Evolutionary conservation across 23 tunicate species (phyloP), one percentile per base, ranked within the genome.

Genomic region (Clavelina lepadiformis): DNA sequence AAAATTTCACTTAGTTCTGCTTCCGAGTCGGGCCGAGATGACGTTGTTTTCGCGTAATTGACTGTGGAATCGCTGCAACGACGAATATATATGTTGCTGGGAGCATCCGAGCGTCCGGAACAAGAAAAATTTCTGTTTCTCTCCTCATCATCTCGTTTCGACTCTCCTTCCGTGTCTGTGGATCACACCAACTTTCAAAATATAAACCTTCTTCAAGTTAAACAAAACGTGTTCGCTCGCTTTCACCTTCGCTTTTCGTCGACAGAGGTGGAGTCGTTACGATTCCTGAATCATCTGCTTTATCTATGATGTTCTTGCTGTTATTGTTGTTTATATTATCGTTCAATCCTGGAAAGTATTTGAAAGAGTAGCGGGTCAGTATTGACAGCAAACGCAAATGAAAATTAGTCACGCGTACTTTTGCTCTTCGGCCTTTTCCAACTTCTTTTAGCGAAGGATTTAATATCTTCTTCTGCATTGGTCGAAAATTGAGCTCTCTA

Each of bases 261-360:
- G 81, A 75, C 38, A 51, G 29, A 28, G 62, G 49, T 62, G 68
- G 82, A 38, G 74, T 66, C 59, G 82, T 77, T 74, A 77, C 82
- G 57, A 65, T 50, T 0, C 82, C 82, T 2, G 82, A 77, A 55
- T 77, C 82, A 28, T 77, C 79, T 28, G 79, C 29, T 24, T 49
- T 46, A 46, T 15, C 13, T 44, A 44, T 11, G 15, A n/a, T n/a
- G n/a, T n/a, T n/a, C n/a, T n/a, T n/a, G n/a, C n/a, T n/a, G n/a
- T n/a, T n/a, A n/a, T n/a, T n/a, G n/a, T n/a, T n/a, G n/a, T n/a
- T n/a, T n/a, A n/a, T n/a, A n/a, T n/a, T n/a, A n/a, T n/a, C n/a
- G n/a, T n/a, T n/a, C n/a, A n/a, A n/a, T n/a, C n/a, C n/a, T n/a
- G n/a, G n/a, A n/a, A n/a, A n/a, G n/a, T n/a, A n/a, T n/a, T n/a